Evolutionary conservation across 2,797 vertebrate genomes (phyloP).

Genomic region (Acrossocheilus wenchowensis): DNA sequence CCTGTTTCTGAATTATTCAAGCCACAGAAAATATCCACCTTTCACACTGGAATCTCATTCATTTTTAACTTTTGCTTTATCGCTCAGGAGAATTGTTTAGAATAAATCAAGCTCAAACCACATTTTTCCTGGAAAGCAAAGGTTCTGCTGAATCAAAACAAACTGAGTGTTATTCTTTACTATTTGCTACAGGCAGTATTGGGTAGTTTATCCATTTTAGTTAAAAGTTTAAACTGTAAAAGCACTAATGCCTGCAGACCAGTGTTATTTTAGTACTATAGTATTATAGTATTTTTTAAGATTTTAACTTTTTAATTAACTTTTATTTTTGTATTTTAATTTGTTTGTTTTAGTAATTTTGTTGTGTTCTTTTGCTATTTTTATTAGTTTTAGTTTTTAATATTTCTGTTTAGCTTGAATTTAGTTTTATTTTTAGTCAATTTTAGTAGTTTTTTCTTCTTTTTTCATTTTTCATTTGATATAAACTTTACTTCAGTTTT

Average conservation of each 20-base stretch:
- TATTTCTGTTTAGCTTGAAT: too few species aligned
- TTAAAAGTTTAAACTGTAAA: neutral
- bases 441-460: too few species aligned
- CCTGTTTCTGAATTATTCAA: constrained; percentile 27
- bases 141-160: neutral
- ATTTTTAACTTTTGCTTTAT: neutral
- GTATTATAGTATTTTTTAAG: too few species aligned
- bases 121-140: constrained; percentile 10
- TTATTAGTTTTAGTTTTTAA: too few species aligned
- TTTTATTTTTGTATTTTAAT: neutral
- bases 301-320: neutral
- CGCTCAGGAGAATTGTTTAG: neutral
- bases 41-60: neutral
- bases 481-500: neutral
- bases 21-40: neutral
- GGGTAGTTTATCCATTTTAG: neutral
- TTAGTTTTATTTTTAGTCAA: too few species aligned
- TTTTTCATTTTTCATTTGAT: neutral
- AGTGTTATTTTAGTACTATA: neutral
- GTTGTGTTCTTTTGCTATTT: neutral
- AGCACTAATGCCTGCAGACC: neutral
- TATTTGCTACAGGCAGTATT: neutral
- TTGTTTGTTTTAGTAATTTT: neutral
- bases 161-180: neutral
- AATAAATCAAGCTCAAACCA: constrained; percentile 11